Evolutionary conservation across 2,888 invertebrate species (phyloP), one percentile per base, ranked within the genome.

Genomic region (Mesorhabditis spiculigera): DNA sequence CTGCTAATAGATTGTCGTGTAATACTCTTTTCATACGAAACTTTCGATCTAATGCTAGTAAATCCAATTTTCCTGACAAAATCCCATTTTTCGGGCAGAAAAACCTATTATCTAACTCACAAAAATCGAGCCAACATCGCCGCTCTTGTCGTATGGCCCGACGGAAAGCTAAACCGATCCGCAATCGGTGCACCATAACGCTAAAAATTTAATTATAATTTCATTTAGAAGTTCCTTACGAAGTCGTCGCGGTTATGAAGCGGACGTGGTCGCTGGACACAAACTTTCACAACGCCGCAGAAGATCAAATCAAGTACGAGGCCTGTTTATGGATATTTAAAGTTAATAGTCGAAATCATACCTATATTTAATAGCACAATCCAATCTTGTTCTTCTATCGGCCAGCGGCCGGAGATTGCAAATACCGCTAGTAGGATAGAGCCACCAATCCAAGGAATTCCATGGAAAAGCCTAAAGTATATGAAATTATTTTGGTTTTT

Each of bases 151-250:
- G 93, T 91, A 87, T 97, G 96, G 0, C 95, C 95, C 0, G 95
- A 96, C 10, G 96, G 97, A 86, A 97, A 97, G 66, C 92, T 91
- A 86, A 91, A 96, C 82, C 93, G 92, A 87, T 95, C 95, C 70
- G 78, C 79, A 8, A 82, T 70, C 6, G 83, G 79, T 42, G 82
- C 82, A 44, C 78, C 82, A 67, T 77, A 78, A 42, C 77, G 50
- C 78, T 78, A 62, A 68, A 78, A 64, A 16, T 42, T 68, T 6
- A 6, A 66, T 68, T 42, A 6, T 44, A 10, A 10, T 10, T 10
- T 45, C 28, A 42, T 3, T 62, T 61, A 13, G 42, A 63, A 63
- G 3, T 16, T 63, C 28, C 58, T 8, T 61, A 78, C 79, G 75
- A 79, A 78, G 44, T 81, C 81, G 45, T 81, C 72, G 5, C 63